Conservation (phyloP, 2,113 vertebrate species). For the Brachypodius melanocephalos region DNA sequence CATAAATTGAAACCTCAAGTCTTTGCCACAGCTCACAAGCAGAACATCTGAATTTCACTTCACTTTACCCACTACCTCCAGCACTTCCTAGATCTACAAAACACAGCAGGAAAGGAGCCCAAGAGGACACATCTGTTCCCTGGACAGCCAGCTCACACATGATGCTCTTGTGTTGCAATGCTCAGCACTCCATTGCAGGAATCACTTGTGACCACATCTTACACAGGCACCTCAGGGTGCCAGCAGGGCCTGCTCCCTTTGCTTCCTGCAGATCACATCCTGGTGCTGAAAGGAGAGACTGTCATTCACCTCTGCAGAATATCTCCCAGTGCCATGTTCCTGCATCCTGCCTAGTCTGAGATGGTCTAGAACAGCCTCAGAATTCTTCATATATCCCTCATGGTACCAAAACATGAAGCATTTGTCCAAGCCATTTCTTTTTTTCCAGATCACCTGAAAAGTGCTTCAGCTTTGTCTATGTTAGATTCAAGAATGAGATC, state of each 20-base stretch:
- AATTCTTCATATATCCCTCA: not conserved
- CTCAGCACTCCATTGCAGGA: not conserved
- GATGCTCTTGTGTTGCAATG: not conserved
- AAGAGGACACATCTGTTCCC: not conserved
- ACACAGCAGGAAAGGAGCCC: not conserved
- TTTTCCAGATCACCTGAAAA: not conserved
- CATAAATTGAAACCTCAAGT: not conserved
- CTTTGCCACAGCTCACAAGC: not conserved
- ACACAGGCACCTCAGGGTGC: not conserved
- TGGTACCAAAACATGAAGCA: not conserved
- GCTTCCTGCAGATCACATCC: not conserved
- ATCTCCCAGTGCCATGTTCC: not conserved
- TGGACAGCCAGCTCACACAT: not conserved
- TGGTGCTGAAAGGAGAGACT: not conserved
- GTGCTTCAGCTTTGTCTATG: not conserved
- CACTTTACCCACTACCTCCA: not conserved
- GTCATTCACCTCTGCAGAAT: not conserved
- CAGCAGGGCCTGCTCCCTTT: not conserved
- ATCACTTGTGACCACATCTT: not conserved
- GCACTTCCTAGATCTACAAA: not conserved
- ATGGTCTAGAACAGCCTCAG: not conserved
- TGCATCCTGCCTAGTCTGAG: not conserved
- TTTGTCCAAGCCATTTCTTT: not conserved
- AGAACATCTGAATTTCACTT: not conserved
- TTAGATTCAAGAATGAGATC: not conserved